Percentiles rank a stretch among this genome's conserved stretches.
Conservation (phyloP, 2,888 invertebrate genomes). For the Drosophila neutralis region DNA sequence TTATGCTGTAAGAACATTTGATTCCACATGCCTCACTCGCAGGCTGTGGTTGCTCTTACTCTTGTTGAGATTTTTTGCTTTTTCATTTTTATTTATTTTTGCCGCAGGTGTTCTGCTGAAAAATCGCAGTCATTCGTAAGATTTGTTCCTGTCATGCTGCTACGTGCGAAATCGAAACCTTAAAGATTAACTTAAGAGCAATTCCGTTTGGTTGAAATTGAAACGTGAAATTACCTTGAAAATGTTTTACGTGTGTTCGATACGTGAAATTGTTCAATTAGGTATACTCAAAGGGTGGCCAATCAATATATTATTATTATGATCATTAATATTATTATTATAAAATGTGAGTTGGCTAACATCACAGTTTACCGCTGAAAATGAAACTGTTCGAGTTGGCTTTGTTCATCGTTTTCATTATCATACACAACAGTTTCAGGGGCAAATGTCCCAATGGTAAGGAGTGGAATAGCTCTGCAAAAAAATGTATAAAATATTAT, state of each 20-base stretch:
- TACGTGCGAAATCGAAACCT: constrained; percentile 15
- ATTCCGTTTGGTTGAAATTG: constrained; percentile 10
- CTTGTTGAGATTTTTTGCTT: not conserved
- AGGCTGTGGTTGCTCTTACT: not conserved
- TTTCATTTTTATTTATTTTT: constrained; percentile 6
- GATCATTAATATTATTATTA: not conserved
- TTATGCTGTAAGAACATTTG: constrained; percentile 28
- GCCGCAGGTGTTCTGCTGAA: constrained; percentile 38
- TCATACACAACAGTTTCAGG: not conserved
- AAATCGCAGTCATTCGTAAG: constrained; percentile 18
- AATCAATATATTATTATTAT: constrained; percentile 36
- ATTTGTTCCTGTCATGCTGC: constrained; percentile 3
- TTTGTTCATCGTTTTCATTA: constrained; percentile 21
- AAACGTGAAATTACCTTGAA: constrained; percentile 9
- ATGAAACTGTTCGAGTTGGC: constrained; percentile 31
- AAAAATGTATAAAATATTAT: constrained; percentile 51
- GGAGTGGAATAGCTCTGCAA: constrained; percentile 36
- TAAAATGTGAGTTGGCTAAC: not conserved
- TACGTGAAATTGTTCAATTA: not conserved
- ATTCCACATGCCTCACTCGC: constrained; percentile 30
- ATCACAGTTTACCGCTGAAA: not conserved
- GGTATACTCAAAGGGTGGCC: constrained; percentile 13
- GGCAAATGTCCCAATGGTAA: constrained; percentile 38
- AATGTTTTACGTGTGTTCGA: not conserved
- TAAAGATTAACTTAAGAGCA: constrained; percentile 6